Evolutionary conservation across 64 coral and sea anemone species (phyloP), one percentile per base, ranked within the genome.

Genomic region (Montipora capricornis): DNA sequence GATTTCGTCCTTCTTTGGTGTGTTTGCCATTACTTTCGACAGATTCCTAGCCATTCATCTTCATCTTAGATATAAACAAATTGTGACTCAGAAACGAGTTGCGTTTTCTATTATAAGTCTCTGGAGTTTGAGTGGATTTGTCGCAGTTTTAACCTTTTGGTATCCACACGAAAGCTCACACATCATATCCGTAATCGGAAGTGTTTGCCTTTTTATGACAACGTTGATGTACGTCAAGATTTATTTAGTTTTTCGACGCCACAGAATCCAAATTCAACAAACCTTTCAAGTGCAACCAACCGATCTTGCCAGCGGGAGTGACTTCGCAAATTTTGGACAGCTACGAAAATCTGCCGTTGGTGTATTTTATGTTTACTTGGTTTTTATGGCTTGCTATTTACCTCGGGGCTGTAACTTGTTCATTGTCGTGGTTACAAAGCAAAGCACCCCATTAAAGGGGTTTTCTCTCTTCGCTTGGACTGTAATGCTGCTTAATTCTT

Each of bases 211-310:
- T 15, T 45, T 64, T 1, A 6, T 82, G 10, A 82, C 80, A 13
- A 64, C 80, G 3, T 5, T 82, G 24, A 46, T 82, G 26, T 82
- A 60, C 24, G 24, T 20, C 55, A 82, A 26, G 80, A 82, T 82
- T 64, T 82, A 62, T 82, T 11, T 82, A 17, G 80, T 82, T 82
- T 82, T 82, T 6, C 80, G 80, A 64, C 80, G 57, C 80, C 80
- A 82, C 15, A 62, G 53, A 64, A 20, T 29, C 8, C 80, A 82
- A 14, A 82, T 82, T 82, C 55, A 29, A 20, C 71, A 17, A 82
- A 58, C 22, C 3, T 6, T 62, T 13, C 80, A 64, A 1, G 3
- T 64, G 13, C 80, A 64, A 44, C 80, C 26, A 44, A 26, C 51
- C 11, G 53, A 11, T 8, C 53, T 57, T 20, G 0, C 80, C 29